Evolutionary conservation across 1,140 invertebrate genomes (phyloP).

Genomic region (Samia ricini): DNA sequence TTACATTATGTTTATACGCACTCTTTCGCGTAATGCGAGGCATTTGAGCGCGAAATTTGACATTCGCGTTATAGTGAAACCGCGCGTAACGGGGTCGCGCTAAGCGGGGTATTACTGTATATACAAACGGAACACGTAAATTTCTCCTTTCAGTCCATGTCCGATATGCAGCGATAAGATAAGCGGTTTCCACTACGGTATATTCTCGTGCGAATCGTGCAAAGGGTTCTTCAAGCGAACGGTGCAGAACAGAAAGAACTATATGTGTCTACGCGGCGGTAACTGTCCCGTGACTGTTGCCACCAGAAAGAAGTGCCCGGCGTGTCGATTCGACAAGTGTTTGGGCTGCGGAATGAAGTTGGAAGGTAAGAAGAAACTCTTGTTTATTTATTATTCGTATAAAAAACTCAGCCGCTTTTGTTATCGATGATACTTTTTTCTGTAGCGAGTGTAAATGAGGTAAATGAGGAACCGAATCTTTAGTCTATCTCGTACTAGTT

Average conservation of each 20-base stretch:
- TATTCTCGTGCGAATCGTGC: conserved; percentile 97
- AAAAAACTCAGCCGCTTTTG: no score
- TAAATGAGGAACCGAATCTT: no score
- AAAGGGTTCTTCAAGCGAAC: conserved; percentile 99
- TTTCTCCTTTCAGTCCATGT: conserved; percentile 87
- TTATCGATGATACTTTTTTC: no score
- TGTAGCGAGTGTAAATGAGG: no score
- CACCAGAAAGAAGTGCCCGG: conserved; percentile 97
- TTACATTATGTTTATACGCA: no score
- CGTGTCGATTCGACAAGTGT: conserved; percentile 98
- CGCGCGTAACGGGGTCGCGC: no score
- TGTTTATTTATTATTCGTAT: conserved; percentile 8
- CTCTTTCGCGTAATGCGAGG: no score
- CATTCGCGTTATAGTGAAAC: no score
- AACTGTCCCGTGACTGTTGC: conserved; percentile 94
- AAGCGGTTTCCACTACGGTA: conserved; percentile 96
- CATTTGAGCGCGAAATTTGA: no score
- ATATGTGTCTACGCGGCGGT: conserved; percentile 94
- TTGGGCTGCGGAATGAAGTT: conserved; percentile 97
- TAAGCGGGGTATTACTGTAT: no score
- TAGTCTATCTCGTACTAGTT: no score
- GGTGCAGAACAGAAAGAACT: conserved; percentile 98
- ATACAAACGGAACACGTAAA: neutral
- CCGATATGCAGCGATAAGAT: conserved; percentile 97
- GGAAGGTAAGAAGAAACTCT: conserved; percentile 90